These are phyloP conservation scores for Cyrtonyx montezumae DNA, from an alignment of 2,113 vertebrate species.

Conservation along the genomic window DNA sequence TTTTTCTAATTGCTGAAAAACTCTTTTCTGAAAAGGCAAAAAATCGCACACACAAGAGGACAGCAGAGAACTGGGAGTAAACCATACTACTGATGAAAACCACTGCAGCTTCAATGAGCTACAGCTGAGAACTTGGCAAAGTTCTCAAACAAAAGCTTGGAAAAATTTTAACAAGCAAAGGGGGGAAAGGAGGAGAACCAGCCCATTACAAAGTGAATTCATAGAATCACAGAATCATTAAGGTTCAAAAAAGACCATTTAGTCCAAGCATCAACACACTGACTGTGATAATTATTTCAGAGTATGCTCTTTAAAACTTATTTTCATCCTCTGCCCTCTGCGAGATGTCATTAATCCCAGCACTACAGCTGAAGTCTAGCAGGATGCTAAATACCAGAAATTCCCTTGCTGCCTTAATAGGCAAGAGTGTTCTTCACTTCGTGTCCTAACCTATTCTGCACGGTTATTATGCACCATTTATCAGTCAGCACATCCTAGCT, in stretches of 20 bases:
- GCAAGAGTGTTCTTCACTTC: neutral
- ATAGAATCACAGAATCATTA: no score
- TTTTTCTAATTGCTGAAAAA: neutral
- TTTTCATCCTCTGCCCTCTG: constrained; percentile 26
- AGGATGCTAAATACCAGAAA: constrained; percentile 42
- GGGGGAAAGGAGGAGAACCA: neutral
- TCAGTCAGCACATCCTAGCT: constrained; percentile 24
- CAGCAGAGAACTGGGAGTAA: neutral
- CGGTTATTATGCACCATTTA: constrained; percentile 44
- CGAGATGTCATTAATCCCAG: constrained; percentile 38
- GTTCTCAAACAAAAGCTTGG: neutral
- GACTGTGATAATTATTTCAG: constrained; percentile 59
- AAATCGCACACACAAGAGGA: neutral
- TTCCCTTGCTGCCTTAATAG: constrained; percentile 28
- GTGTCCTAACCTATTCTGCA: constrained; percentile 36
- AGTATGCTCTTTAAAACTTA: constrained; percentile 51
- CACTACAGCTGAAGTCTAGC: constrained; percentile 29
- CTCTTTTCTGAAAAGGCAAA: neutral
- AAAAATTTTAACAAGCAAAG: constrained; percentile 41
- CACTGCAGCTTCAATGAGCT: constrained; percentile 17
- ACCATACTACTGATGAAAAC: constrained; percentile 18
- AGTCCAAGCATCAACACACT: no score
- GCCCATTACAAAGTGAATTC: constrained; percentile 31
- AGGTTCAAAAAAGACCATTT: no score
- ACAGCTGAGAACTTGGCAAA: constrained; percentile 62